Conservation (phyloP, 2,797 vertebrate genomes). For the Heterohyrax brucei region DNA sequence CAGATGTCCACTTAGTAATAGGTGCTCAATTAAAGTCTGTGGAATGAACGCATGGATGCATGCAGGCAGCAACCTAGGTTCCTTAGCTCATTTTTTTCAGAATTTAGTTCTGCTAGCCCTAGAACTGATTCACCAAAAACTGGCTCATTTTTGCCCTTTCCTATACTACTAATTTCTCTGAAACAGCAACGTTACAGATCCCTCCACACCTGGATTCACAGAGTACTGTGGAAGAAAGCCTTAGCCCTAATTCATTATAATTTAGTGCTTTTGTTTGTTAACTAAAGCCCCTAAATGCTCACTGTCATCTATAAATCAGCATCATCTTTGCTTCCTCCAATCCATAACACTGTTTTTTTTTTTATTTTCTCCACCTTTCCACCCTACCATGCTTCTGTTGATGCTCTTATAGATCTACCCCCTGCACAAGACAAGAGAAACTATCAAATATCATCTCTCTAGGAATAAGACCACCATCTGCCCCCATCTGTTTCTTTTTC, state of each 20-base stretch:
- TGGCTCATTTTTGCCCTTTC: slow-evolving; percentile 33
- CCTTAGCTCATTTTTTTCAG: background rate
- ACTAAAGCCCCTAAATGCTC: background rate
- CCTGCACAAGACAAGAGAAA: background rate
- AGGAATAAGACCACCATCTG: background rate
- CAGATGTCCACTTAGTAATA: background rate
- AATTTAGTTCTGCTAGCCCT: slow-evolving; percentile 10
- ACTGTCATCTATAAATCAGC: background rate
- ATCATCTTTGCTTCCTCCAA: background rate
- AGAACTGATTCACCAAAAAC: background rate
- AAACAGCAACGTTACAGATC: background rate
- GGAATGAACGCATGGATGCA: slow-evolving; percentile 11
- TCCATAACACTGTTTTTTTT: background rate
- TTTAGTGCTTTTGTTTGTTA: background rate
- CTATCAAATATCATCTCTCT: background rate
- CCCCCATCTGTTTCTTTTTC: background rate
- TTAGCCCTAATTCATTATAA: background rate
- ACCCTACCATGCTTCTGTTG: background rate
- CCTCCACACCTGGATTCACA: background rate
- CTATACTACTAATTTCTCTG: slow-evolving; percentile 10
- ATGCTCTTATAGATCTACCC: background rate
- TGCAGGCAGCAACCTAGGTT: background rate
- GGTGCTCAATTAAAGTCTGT: background rate
- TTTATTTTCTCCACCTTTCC: background rate
- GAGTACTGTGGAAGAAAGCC: background rate